Base-by-base conservation (phyloP, 2,113 vertebrate genomes). In the Alaudala cheleensis region DNA sequence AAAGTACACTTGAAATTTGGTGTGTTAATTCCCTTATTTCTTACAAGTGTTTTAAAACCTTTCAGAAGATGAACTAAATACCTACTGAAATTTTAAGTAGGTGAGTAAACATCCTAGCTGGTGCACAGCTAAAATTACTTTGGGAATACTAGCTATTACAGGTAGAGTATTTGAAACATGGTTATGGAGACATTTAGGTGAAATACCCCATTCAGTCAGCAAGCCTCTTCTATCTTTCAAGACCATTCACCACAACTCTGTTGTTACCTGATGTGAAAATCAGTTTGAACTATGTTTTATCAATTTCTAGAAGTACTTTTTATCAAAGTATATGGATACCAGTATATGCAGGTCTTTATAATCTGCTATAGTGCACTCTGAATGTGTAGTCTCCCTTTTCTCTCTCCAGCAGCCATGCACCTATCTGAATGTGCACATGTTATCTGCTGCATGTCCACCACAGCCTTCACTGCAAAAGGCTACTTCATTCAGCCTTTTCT, bases 201-300 rank as follows among this genome's bases (percentile, higher is more conserved):
- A 11, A 26, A 17, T 56, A 25, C 4, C 6, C 0, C 3, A 10
- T 54, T 64, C 3, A 6, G 5, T 56, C 3, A 11, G 22, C 5
- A 14, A 74, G 14, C 11, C 10, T 11, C 5, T 77, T 66, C 9
- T 4, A 12, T 34, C 39, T 60, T 51, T 85, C 29, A 54, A 23
- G 11, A 42, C 10, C 37, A 21, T 66, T 78, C 24, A 50, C 4
- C 20, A 26, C 6, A 45, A 9, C 44, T 76, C 7, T 71, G 3
- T 53, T 71, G 5, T n/a, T 12, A 53, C 11, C 15, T 51, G 33
- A 34, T 67, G 1, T 60, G 57, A 66, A 90, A 76, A 64, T 50
- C 34, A 23, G 5, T 40, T 82, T 76, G 16, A 81, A 9, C 18
- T n/a, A 22, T 6, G 10, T 4, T 24, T 81, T 79, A 29, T 34